Percentiles rank a stretch among this genome's conserved stretches.
phyloP scores from a whole-genome alignment of 2,113 vertebrate species.

The Pseudopipra pipra region DNA sequence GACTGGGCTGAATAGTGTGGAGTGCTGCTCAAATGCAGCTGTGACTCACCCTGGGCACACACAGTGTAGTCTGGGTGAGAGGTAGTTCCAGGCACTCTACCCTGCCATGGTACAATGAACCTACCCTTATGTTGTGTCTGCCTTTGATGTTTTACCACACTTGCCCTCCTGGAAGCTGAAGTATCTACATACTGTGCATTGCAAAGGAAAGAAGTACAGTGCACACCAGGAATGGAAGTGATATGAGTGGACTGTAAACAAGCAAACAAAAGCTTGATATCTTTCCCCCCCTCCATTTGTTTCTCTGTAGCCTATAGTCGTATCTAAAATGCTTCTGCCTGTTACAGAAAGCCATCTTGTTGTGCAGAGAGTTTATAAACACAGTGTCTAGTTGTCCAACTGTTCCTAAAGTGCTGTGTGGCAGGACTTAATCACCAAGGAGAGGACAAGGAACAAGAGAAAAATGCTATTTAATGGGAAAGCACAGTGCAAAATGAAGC shows the following conservation, averaged over 20 bases:
- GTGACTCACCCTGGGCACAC: neutral
- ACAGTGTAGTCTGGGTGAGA: rapidly evolving
- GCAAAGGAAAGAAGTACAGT: neutral
- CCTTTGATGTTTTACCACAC: neutral
- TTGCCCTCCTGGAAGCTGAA: neutral
- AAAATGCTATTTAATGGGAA: neutral
- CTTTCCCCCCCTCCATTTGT: neutral
- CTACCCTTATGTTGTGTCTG: rapidly evolving
- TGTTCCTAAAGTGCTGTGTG: neutral
- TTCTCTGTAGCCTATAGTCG: neutral
- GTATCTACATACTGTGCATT: rapidly evolving
- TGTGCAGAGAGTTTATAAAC: neutral
- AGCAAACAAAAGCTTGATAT: neutral
- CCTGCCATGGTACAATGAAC: rapidly evolving
- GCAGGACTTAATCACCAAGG: neutral
- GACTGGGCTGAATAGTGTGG: neutral
- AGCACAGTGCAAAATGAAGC: neutral
- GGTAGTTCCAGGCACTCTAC: neutral
- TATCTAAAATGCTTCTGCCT: neutral
- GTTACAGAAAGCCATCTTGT: neutral
- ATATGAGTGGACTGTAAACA: neutral
- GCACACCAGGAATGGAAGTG: neutral
- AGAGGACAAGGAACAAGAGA: neutral
- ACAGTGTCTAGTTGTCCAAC: neutral
- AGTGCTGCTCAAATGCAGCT: neutral